Conservation (phyloP, 2,888 invertebrate species). For the Xanthia icteritia region DNA sequence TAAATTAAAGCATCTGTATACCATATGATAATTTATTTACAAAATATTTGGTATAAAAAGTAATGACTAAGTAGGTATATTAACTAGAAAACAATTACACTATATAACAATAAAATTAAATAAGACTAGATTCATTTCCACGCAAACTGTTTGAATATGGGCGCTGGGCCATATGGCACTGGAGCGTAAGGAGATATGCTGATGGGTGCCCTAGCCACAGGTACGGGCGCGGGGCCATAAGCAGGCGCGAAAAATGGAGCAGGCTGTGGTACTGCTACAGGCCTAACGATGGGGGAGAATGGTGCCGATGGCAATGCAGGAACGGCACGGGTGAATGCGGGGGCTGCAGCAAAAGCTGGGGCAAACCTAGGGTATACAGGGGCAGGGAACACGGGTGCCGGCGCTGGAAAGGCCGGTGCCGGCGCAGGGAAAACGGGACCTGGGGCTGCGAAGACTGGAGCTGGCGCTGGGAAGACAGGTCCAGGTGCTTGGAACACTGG, state of each 20-base stretch:
- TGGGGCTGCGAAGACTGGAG: slow-evolving; percentile 62
- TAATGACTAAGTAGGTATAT: slow-evolving; percentile 58
- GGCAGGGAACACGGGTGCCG: slow-evolving; percentile 62
- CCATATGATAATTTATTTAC: slow-evolving; percentile 72
- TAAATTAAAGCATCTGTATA: slow-evolving; percentile 38
- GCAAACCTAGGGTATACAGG: slow-evolving; percentile 65
- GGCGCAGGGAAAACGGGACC: slow-evolving; percentile 61
- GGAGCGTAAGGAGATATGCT: slow-evolving; percentile 75
- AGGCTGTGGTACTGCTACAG: slow-evolving; percentile 68
- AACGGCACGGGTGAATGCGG: slow-evolving; percentile 66
- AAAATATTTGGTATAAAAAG: slow-evolving; percentile 74
- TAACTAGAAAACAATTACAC: slow-evolving; percentile 67
- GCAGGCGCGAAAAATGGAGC: slow-evolving; percentile 73
- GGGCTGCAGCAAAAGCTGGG: slow-evolving; percentile 60
- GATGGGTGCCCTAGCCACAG: slow-evolving; percentile 75
- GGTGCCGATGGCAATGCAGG: slow-evolving; percentile 72
- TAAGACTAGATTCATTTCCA: slow-evolving; percentile 83
- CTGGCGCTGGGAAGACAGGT: slow-evolving; percentile 63
- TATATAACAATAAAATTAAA: slow-evolving; percentile 60
- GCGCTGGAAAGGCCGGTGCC: slow-evolving; percentile 61
- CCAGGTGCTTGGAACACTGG: slow-evolving; percentile 61
- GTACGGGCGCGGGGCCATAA: slow-evolving; percentile 73
- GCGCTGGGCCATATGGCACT: slow-evolving; percentile 74
- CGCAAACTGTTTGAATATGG: slow-evolving; percentile 78
- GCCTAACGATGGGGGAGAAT: slow-evolving; percentile 75